Conservation (phyloP, 2,888 invertebrate genomes). For the Ctena decussata region DNA sequence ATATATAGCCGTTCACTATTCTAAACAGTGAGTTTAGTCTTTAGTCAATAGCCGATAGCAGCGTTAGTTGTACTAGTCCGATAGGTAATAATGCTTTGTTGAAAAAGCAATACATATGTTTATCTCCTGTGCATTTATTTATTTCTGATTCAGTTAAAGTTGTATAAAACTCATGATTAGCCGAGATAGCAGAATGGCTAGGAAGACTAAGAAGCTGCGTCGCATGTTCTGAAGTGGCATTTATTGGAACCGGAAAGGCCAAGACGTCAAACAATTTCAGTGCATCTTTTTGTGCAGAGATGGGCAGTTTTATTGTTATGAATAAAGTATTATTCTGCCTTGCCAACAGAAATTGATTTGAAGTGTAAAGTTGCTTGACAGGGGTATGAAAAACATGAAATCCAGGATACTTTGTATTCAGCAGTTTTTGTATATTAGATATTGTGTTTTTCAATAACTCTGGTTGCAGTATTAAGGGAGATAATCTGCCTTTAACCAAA, state of each 20-base stretch:
- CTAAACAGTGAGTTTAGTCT: no score
- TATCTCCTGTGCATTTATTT: neutral
- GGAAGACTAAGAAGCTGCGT: neutral
- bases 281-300: neutral
- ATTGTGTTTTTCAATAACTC: neutral
- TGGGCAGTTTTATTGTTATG: constrained; percentile 5
- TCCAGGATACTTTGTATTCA: neutral
- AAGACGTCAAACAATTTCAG: neutral
- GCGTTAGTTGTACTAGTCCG: no score
- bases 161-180: constrained; percentile 9
- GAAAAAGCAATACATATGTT: neutral
- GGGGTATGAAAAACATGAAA: neutral
- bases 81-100: neutral
- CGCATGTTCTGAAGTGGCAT: neutral
- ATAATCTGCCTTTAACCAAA: neutral
- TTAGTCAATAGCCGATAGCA: no score
- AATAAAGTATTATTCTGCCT: neutral
- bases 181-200: neutral
- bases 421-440: neutral
- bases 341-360: neutral
- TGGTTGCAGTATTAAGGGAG: neutral
- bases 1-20: no score
- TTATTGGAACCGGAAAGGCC: neutral
- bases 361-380: neutral
- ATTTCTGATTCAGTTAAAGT: neutral